Conservation (phyloP, 1,140 invertebrate species). For the Drosophila chauvacae region DNA sequence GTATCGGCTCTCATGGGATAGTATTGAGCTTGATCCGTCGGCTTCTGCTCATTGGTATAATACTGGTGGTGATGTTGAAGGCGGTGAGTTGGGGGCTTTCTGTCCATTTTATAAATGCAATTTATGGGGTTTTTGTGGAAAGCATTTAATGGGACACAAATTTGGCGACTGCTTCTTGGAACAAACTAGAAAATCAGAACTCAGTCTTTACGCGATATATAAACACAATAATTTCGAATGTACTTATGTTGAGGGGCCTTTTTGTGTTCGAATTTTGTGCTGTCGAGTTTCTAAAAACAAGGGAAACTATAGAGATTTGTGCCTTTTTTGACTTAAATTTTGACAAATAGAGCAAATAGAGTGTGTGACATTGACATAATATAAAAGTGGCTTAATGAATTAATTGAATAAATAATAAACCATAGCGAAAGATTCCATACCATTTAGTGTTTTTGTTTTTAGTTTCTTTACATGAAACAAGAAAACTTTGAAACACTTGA, state of each 20-base stretch:
- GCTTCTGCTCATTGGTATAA: slow-evolving; percentile 8
- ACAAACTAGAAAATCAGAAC: not conserved
- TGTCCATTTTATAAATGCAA: slow-evolving; percentile 61
- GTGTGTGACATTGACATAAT: not conserved
- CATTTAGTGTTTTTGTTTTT: too few species aligned
- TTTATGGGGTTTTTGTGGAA: slow-evolving; percentile 4
- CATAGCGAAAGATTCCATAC: not conserved
- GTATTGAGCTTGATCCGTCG: slow-evolving; percentile 2
- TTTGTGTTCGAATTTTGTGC: slow-evolving; percentile 72
- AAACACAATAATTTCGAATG: slow-evolving; percentile 76
- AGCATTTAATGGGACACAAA: slow-evolving; percentile 9
- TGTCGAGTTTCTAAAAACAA: slow-evolving; percentile 60
- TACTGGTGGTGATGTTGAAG: slow-evolving; percentile 30
- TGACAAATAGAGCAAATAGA: slow-evolving; percentile 34
- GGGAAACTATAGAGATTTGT: slow-evolving; percentile 41
- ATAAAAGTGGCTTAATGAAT: not conserved
- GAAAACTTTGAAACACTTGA: not conserved
- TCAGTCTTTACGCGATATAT: slow-evolving; percentile 26
- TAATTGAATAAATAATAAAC: not conserved
- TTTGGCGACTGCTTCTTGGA: not conserved
- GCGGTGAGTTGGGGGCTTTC: slow-evolving; percentile 44
- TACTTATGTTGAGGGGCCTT: slow-evolving; percentile 27
- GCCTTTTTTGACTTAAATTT: slow-evolving; percentile 40
- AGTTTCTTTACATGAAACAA: not conserved
- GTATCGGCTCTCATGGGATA: not conserved